A percentile compares a stretch with the other conserved stretches of the same genome.
These are phyloP conservation scores for Atta cephalotes DNA, from an alignment of 1,140 invertebrate species.

Conservation along the genomic window DNA sequence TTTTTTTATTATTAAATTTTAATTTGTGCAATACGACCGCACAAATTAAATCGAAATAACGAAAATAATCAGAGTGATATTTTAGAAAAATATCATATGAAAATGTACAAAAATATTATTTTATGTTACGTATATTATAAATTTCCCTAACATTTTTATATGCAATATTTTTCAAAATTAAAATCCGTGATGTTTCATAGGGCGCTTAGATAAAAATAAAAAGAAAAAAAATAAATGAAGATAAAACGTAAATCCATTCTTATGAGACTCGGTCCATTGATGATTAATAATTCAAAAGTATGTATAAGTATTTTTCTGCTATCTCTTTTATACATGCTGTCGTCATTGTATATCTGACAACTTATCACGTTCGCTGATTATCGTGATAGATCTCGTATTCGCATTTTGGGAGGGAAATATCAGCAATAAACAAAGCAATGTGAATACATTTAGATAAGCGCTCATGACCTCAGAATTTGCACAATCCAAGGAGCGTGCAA, in stretches of 20 bases:
- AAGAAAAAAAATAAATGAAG: neutral
- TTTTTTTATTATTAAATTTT: neutral
- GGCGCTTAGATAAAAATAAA: neutral
- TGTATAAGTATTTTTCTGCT: neutral
- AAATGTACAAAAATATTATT: too few relatives aligned
- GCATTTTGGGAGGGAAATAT: neutral
- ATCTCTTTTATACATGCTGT: neutral
- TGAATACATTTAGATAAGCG: conserved; percentile 29
- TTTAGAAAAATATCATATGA: too few relatives aligned
- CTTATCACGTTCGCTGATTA: neutral
- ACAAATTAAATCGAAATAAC: neutral
- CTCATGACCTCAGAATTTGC: neutral
- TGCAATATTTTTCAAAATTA: too few relatives aligned
- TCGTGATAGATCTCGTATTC: neutral
- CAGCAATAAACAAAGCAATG: neutral
- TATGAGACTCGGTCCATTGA: neutral
- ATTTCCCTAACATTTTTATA: too few relatives aligned
- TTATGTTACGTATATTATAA: too few relatives aligned
- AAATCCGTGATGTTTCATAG: neutral
- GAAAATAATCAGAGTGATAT: neutral
- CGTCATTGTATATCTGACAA: neutral
- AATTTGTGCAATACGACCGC: too few relatives aligned
- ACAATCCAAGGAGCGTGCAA: neutral
- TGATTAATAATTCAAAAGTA: conserved; percentile 15
- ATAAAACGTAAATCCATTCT: neutral